Base-by-base conservation (phyloP, 2,888 invertebrate genomes). In the Spodoptera picta region DNA sequence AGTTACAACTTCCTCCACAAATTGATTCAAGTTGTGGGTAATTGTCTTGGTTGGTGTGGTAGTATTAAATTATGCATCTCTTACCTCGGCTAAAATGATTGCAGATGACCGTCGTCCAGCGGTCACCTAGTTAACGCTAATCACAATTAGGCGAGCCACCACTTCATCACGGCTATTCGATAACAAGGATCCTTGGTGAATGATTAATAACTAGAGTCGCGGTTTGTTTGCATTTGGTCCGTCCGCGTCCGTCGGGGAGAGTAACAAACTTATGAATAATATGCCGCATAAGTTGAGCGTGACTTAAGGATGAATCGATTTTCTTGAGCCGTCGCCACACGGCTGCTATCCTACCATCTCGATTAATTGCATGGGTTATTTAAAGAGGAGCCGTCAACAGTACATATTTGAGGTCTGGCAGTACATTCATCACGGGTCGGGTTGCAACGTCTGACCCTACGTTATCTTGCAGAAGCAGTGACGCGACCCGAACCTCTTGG, bases 251-350 rank as follows among this genome's bases (percentile, higher is more conserved):
- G 75, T 67, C 73, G 76, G 66, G 82, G 83, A 81, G 84, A 86
- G 85, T 87, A 88, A 89, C 90, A 89, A 92, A 91, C 92, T 93
- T 92, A 91, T 93, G 93, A 93, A 92, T 93, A 92, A 90, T 91
- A 86, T 87, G 86, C 84, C 78, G 86, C 86, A 84, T 85, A 83
- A 89, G 84, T 87, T 85, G 72, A 80, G 81, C 80, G 75, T 80
- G 82, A 84, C 85, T 87, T 84, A 82, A 86, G 84, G 87, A 87
- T 79, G 81, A 83, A 86, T 92, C 87, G 89, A 89, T 90, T 89
- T 87, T 83, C 87, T 89, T 87, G 82, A 83, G 83, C 83, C 81
- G 71, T 78, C 80, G 80, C 80, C 79, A 83, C 81, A 82, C 69
- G 70, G 64, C 66, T 70, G 73, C 72, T 82, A 78, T 80, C 75